Base-by-base conservation (phyloP, 2,113 vertebrate genomes). In the Phyllostomus hastatus region DNA sequence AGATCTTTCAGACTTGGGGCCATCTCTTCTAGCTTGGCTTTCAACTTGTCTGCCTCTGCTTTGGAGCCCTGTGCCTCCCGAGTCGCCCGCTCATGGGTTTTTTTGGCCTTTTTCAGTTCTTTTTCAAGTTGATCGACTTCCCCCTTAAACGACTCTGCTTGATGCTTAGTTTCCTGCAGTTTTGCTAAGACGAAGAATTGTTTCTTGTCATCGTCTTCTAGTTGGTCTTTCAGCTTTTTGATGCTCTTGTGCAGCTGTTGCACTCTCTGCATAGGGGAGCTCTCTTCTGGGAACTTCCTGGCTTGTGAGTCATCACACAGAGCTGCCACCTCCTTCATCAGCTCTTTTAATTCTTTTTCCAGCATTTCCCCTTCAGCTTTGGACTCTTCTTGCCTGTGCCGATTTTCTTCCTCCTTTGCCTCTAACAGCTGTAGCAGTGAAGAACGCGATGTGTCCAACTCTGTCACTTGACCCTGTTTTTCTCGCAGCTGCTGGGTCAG, bases 161-260 rank as follows among this genome's bases (percentile, higher is more conserved):
- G 99, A 31, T 98, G 93, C 93, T 99, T 98, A n/a, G 98, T 98
- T 64, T 98, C 99, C 98, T 98, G 99, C 82, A 99, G 98, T 38
- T 99, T 98, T 91, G 98, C 98, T 80, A 96, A 96, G 95, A 98
- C 79, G 0, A 97, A 97, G 35, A 26, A 93, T 69, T 98, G 99
- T 98, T 99, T 98, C 93, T 98, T 98, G 96, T 99, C 98, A 46
- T 99, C 99, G 0, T 98, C 98, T 96, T 99, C 99, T 19, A 99
- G 98, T 96, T 97, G 98, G n/a, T 98, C 97, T 97, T 99, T 99
- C 11, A 99, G 98, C 96, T 99, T 99, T 97, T 98, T 98, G 16
- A 99, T 99, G 57, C 98, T 98, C 0, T 54, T 96, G 66, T 98
- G 98, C 98, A 99, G 98, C 97, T 98, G 98, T 73, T 95, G 91